Evolutionary conservation across 2,888 invertebrate genomes (phyloP).

Genomic region (Oscheius sp.): DNA sequence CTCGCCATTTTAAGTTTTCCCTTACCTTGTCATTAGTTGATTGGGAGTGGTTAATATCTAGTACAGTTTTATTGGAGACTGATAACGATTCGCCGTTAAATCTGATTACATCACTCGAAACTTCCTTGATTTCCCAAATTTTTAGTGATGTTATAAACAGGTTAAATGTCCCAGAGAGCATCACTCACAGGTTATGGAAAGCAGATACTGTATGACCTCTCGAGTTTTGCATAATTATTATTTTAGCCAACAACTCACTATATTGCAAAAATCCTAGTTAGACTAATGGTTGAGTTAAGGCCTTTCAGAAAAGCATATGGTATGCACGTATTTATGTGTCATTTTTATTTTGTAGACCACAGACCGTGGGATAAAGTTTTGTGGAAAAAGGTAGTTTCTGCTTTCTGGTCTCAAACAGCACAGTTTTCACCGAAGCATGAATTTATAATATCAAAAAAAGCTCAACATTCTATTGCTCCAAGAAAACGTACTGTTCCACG

Average conservation of each 20-base stretch:
- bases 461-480: too few species aligned
- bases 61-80: background rate
- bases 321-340: too few species aligned
- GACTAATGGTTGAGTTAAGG: background rate
- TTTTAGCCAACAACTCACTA: background rate
- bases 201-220: background rate
- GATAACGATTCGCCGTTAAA: background rate
- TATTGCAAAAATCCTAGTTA: background rate
- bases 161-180: background rate
- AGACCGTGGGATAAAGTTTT: too few species aligned
- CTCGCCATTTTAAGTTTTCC: background rate
- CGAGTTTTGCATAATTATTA: background rate
- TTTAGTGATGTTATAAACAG: background rate
- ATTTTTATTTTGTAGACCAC: too few species aligned
- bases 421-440: too few species aligned
- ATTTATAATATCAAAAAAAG: too few species aligned
- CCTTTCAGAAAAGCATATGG: too few species aligned
- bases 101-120: background rate
- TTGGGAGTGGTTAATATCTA: constrained; percentile 2
- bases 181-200: background rate
- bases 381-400: too few species aligned
- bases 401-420: too few species aligned
- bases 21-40: background rate
- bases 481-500: too few species aligned
- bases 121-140: background rate